These are phyloP conservation scores for Drosophila mojavensis DNA, from an alignment of 1,140 invertebrate genomes.

Conservation along the genomic window DNA sequence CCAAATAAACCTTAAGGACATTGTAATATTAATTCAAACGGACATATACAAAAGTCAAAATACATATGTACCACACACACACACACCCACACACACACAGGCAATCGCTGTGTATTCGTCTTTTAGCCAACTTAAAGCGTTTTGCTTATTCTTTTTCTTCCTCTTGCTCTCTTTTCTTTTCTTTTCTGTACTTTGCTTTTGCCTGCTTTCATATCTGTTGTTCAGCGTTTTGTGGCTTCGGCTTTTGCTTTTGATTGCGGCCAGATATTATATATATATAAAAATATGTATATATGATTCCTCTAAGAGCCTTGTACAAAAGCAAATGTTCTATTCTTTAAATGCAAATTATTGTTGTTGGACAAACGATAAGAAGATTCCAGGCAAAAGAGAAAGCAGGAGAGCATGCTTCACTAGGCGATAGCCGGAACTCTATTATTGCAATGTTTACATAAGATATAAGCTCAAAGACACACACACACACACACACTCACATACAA, in stretches of 20 bases:
- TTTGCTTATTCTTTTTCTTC: constrained; percentile 30
- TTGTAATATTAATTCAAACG: constrained; percentile 82
- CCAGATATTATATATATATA: constrained; percentile 7
- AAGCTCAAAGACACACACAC: too few relatives aligned
- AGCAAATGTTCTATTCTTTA: too few relatives aligned
- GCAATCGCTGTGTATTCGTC: constrained; percentile 16
- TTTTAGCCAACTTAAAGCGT: constrained; percentile 50
- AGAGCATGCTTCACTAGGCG: too few relatives aligned
- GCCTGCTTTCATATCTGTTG: constrained; percentile 33
- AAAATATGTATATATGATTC: background rate
- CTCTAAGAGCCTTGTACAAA: too few relatives aligned
- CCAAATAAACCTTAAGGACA: constrained; percentile 82
- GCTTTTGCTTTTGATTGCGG: constrained; percentile 42
- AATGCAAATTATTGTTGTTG: too few relatives aligned
- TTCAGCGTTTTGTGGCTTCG: constrained; percentile 57
- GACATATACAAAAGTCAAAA: constrained; percentile 67
- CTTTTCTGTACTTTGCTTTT: constrained; percentile 14
- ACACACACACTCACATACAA: too few relatives aligned
- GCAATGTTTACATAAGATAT: too few relatives aligned
- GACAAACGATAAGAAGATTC: too few relatives aligned
- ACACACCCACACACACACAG: constrained; percentile 12
- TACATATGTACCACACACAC: constrained; percentile 30
- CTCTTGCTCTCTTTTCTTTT: constrained; percentile 4
- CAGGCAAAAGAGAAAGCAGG: too few relatives aligned
- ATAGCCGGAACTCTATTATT: too few relatives aligned